These are phyloP conservation scores for Hystrix cristata DNA, from an alignment of 2,113 vertebrate genomes.

Conservation along the genomic window DNA sequence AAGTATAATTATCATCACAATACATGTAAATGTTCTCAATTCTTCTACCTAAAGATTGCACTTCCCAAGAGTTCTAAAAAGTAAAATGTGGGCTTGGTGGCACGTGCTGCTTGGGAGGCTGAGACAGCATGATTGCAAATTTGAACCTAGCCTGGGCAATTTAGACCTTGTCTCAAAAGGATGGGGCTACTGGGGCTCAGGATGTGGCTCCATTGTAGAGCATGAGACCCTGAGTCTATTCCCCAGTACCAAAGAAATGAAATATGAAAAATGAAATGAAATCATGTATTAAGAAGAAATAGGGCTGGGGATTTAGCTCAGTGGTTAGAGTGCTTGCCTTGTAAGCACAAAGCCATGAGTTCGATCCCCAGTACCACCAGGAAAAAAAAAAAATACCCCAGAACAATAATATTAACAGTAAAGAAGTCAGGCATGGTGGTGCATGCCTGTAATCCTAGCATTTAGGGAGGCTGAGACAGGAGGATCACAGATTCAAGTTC, in stretches of 20 bases:
- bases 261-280: constrained; percentile 5
- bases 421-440: background rate
- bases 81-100: background rate
- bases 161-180: background rate
- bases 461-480: background rate
- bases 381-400: background rate
- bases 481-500: background rate
- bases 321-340: too few relatives aligned
- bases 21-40: background rate
- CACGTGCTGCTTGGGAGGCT: background rate
- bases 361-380: too few relatives aligned
- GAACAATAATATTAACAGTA: background rate
- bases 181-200: background rate
- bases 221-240: background rate
- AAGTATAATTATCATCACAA: background rate
- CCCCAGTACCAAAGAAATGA: background rate
- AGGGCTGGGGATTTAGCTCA: too few relatives aligned
- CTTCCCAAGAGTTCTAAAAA: background rate
- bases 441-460: background rate
- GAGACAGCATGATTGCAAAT: background rate
- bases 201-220: background rate
- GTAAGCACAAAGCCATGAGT: too few relatives aligned
- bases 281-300: background rate
- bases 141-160: background rate
- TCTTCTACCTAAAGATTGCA: background rate